Base-by-base conservation (phyloP, 2,888 invertebrate species). In the Lacanobia oleracea region DNA sequence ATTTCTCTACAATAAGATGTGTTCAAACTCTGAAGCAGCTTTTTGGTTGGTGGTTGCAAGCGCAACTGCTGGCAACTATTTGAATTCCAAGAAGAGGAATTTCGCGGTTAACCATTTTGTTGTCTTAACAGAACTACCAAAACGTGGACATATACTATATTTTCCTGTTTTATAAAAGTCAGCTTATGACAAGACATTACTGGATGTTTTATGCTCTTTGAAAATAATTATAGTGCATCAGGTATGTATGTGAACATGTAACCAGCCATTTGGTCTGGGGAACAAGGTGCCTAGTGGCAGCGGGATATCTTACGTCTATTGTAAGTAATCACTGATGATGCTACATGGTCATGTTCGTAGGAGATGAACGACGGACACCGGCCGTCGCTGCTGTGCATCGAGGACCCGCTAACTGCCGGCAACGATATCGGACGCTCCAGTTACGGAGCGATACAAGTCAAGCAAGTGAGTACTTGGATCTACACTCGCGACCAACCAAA, bases 341-440 rank as follows among this genome's bases (percentile, higher is more conserved):
- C 6, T 8, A 50, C 67, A 10, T 68, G 67, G 72, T 74, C 67
- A 10, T 68, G 67, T 73, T 74, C 48, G 4, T 97, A 98, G 93
- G 98, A 99, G 89, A 99, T 99, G 98, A 97, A 98, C 86, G 98
- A 99, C 93, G 99, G 99, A 0, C 98, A 99, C 94, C 97, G 99
- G 62, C 99, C 99, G 33, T 99, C 99, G 80, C 96, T 99, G 91
- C 96, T 99, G 81, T 99, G 99, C 92, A 99, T 99, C 87, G 99
- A 99, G 96, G 99, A 99, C 96, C 99, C 99, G 33, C 97, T 99
- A 57, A 98, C 98, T 79, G 97, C 99, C 21, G 99, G 98, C 83
- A 99, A 99, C 94, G 99, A 99, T 94, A 99, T 99, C 92, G 99
- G 99, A 12, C 97, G 99, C 86, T 99, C 99, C 92, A 99, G 99